A percentile compares a stretch with the other conserved stretches of the same genome.
Evolutionary conservation across 1,140 invertebrate genomes (phyloP).

Genomic region (Apis dorsata): DNA sequence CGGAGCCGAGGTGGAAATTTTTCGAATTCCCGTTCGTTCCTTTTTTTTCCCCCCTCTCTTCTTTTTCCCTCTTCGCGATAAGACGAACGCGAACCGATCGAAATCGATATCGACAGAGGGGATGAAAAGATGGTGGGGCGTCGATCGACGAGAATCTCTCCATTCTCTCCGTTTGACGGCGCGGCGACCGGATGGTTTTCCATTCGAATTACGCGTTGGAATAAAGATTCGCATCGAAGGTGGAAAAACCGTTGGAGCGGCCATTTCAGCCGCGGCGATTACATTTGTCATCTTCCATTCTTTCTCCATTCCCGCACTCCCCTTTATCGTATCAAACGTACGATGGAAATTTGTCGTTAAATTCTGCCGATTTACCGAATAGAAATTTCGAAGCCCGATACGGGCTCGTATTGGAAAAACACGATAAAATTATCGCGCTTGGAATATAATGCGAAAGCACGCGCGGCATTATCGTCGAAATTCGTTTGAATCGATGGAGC

Average conservation of each 20-base stretch:
- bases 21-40: not conserved
- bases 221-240: not conserved
- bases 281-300: slow-evolving; percentile 12
- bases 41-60: not conserved
- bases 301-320: too few species aligned
- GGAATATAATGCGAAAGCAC: not conserved
- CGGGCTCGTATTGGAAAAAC: not conserved
- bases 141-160: not conserved
- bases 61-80: not conserved
- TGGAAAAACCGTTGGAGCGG: not conserved
- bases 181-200: not conserved
- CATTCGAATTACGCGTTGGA: slow-evolving; percentile 2
- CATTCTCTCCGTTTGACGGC: not conserved
- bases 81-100: not conserved
- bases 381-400: not conserved
- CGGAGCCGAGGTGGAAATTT: not conserved
- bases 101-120: slow-evolving; percentile 13
- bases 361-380: not conserved
- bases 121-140: not conserved
- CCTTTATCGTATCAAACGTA: not conserved
- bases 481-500: not conserved
- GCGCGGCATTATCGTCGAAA: not conserved
- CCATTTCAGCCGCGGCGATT: not conserved
- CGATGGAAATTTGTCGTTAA: not conserved
- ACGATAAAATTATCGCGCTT: not conserved